Conservation (phyloP, 2,797 vertebrate genomes). For the Pyrrhura leucotis region DNA sequence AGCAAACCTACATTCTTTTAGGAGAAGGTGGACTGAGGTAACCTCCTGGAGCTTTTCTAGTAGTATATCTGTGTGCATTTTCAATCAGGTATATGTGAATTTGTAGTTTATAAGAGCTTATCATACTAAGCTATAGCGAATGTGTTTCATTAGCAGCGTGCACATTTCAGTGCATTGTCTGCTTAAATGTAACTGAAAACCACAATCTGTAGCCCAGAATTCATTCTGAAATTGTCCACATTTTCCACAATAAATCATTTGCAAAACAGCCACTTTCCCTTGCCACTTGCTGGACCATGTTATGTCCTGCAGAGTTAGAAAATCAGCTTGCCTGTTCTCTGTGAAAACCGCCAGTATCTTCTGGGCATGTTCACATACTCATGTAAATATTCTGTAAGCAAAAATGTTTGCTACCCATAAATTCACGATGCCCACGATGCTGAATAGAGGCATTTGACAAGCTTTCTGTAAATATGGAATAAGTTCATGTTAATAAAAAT, state of each 20-base stretch:
- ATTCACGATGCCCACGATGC: not conserved
- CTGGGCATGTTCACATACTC: not conserved
- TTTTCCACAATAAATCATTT: not conserved
- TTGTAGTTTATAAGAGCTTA: not conserved
- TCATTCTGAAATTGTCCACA: not conserved
- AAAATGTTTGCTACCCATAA: not conserved
- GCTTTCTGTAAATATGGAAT: not conserved
- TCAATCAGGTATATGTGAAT: not conserved
- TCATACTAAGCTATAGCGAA: not conserved
- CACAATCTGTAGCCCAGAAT: not conserved
- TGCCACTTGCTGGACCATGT: not conserved
- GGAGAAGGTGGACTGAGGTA: not conserved
- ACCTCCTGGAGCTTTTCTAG: not conserved
- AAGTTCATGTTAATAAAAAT: slow-evolving; percentile 1
- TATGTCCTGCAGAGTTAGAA: not conserved
- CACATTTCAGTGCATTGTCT: not conserved
- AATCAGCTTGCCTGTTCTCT: not conserved
- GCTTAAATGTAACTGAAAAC: not conserved
- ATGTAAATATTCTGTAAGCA: not conserved
- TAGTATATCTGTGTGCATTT: not conserved
- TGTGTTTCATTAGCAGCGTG: not conserved
- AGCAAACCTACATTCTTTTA: not conserved
- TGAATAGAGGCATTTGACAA: not conserved
- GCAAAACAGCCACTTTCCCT: not conserved
- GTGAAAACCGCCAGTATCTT: not conserved